A percentile compares a stretch with the other conserved stretches of the same genome.
Conservation (phyloP, 2,797 vertebrate genomes). For the Sciurus vulgaris region DNA sequence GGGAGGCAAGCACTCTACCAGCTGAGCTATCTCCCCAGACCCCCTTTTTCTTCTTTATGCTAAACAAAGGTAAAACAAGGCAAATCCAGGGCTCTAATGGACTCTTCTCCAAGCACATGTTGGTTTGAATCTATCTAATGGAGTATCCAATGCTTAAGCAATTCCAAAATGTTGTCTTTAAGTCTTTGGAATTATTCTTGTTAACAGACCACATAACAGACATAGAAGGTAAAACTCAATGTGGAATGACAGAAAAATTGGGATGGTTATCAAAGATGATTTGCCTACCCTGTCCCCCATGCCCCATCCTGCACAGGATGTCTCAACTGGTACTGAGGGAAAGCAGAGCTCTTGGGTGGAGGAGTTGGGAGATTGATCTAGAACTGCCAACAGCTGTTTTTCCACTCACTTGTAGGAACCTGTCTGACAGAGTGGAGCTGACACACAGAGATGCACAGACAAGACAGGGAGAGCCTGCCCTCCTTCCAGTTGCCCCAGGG, state of each 20-base stretch:
- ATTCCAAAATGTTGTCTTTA: constrained; percentile 52
- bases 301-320: background rate
- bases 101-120: constrained; percentile 24
- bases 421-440: constrained; percentile 10
- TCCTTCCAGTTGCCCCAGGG: background rate
- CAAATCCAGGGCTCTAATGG: background rate
- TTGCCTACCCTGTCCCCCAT: background rate
- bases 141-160: background rate
- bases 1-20: no score
- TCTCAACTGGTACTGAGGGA: background rate
- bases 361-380: constrained; percentile 37
- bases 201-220: background rate
- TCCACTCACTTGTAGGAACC: constrained; percentile 54
- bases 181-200: constrained; percentile 62
- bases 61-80: background rate
- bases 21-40: no score
- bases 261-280: constrained; percentile 19
- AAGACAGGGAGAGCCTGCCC: background rate
- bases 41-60: background rate
- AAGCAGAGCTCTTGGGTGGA: background rate
- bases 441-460: background rate
- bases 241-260: constrained; percentile 9
- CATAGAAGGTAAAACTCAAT: background rate
- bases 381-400: constrained; percentile 21
- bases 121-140: constrained; percentile 11